Conservation (phyloP, 2,797 vertebrate species). For the Pseudochirops cupreus region DNA sequence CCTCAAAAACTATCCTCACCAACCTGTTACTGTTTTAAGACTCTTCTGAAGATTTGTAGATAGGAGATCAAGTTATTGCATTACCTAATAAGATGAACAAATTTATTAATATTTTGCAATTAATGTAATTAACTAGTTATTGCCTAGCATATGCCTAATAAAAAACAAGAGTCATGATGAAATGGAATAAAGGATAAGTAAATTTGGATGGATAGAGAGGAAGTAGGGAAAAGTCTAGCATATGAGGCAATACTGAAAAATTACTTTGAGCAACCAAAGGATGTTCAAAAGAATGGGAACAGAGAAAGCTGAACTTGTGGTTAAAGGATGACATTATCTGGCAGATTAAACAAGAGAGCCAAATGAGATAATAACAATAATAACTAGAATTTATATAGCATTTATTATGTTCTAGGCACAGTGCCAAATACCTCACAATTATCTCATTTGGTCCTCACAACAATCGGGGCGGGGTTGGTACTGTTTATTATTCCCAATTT, state of each 20-base stretch:
- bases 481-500: no score
- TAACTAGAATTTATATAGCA: neutral
- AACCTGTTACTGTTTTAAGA: neutral
- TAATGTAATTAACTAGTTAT: neutral
- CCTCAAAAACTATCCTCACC: neutral
- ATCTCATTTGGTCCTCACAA: neutral
- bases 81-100: neutral
- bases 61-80: neutral
- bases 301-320: neutral
- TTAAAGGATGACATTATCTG: neutral
- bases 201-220: neutral
- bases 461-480: no score
- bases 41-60: neutral
- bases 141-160: neutral
- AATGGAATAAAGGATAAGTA: neutral
- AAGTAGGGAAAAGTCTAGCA: neutral
- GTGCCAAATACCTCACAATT: neutral
- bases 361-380: neutral
- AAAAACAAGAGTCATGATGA: neutral
- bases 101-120: neutral
- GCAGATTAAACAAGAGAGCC: neutral
- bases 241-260: neutral
- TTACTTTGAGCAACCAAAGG: neutral
- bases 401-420: neutral
- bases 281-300: neutral